Evolutionary conservation across 1,140 invertebrate genomes (phyloP), one percentile per base, ranked within the genome.

Genomic region (Mercenaria mercenaria): DNA sequence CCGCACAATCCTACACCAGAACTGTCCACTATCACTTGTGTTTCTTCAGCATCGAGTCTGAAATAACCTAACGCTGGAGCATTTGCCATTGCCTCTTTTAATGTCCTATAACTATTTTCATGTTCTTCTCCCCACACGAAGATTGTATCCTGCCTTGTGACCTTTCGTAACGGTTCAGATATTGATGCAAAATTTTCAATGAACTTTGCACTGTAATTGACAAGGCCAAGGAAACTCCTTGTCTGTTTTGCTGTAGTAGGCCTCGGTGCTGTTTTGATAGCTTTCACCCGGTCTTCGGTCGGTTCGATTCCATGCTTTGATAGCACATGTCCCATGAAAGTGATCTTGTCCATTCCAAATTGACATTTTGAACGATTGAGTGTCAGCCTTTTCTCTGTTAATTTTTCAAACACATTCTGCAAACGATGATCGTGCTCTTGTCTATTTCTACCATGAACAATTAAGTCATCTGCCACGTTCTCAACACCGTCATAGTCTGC

Each of bases 391-490:
- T 85, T 82, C 1, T 91, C 67, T 52, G 59, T 69, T 15, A 94
- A 61, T 56, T 61, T 10, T 82, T 43, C 11, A 93, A 82, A n/a
- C 59, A 43, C 87, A 90, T 85, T 85, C 52, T 64, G 50, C 2
- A 29, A 91, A 64, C n/a, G 82, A n/a, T 26, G 37, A 47, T 92
- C 83, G 52, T 92, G 89, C 34, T 90, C 91, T 47, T 83, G 67
- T 80, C 77, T 18, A 29, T 72, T 91, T 80, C 32, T 56, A 4
- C 88, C 93, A 85, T 92, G 89, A 0, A 94, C 91, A 34, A 94
- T 72, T 10, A 94, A 94, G 81, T 94, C 91, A 82, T 94, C 93
- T 23, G 90, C 79, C 37, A 92, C 85, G 32, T 93, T 93, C 4
- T 43, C 43, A n/a, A 91, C 92, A 52, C 93, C 93, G 32, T 76